Evolutionary conservation across 2,797 vertebrate genomes (phyloP).

Genomic region (Chanos chanos): DNA sequence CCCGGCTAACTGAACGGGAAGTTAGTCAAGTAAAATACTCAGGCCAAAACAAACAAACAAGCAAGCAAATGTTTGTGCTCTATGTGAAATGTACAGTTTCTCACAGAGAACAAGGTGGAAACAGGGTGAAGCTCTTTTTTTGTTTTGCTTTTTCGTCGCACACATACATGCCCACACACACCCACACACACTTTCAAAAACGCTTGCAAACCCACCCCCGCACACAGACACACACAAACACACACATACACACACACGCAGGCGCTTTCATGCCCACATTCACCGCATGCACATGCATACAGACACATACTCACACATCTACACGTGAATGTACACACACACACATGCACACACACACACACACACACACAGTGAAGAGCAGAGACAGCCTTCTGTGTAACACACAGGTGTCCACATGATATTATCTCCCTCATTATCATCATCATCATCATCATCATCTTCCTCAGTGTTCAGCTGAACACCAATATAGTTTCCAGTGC

Average conservation of each 20-base stretch:
- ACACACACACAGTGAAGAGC: too few species aligned
- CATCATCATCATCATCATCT: too few species aligned
- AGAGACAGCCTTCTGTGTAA: too few species aligned
- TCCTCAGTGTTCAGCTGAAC: too few species aligned
- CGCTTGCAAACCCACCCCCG: neutral
- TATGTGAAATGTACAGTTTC: constrained; percentile 26
- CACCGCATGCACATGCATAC: neutral
- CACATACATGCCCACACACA: too few species aligned
- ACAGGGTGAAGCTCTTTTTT: too few species aligned
- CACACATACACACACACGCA: neutral
- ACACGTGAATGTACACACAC: neutral
- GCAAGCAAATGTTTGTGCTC: constrained; percentile 6
- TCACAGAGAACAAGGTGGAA: too few species aligned
- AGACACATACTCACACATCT: neutral
- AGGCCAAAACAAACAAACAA: constrained; percentile 29
- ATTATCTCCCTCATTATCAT: too few species aligned
- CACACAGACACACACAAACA: constrained; percentile 1
- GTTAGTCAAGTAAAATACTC: constrained; percentile 42
- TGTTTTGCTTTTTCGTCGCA: too few species aligned
- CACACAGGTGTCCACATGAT: too few species aligned
- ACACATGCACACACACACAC: neutral
- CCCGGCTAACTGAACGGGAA: constrained; percentile 26
- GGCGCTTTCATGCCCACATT: neutral
- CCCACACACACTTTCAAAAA: too few species aligned
- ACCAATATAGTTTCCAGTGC: too few species aligned